These are phyloP conservation scores for Phrynocephalus versicolor DNA, from an alignment of 2,113 vertebrate species.

Conservation along the genomic window DNA sequence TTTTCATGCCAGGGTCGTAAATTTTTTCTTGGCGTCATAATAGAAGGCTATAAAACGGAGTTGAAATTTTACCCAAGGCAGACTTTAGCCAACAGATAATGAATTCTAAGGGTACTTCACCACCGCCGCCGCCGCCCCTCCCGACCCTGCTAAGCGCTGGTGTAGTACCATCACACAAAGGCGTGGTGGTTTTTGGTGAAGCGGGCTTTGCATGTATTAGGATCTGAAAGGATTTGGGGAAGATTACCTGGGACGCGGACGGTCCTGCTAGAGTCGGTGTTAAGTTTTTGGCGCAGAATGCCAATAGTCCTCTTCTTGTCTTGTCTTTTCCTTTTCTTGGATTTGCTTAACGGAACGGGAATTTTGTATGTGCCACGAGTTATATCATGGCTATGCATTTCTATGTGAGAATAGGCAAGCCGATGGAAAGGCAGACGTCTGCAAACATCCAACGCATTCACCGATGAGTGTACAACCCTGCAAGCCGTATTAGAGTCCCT, in stretches of 20 bases:
- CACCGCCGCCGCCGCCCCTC: not conserved
- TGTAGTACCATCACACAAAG: slow-evolving; percentile 33
- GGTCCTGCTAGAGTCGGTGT: not conserved
- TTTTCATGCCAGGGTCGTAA: slow-evolving; percentile 76
- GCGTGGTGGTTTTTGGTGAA: not conserved
- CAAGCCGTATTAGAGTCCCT: not conserved
- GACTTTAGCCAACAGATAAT: slow-evolving; percentile 74
- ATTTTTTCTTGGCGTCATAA: slow-evolving; percentile 75
- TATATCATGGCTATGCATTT: not conserved
- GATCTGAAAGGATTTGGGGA: not conserved
- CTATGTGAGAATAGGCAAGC: not conserved
- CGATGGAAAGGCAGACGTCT: not conserved
- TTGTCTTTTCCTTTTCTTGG: not conserved
- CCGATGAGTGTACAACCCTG: not conserved
- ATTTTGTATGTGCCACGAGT: not conserved
- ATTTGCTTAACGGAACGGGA: not conserved
- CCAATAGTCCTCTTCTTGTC: not conserved
- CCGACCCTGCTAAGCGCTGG: not conserved
- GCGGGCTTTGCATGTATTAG: slow-evolving; percentile 7
- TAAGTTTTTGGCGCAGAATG: not conserved
- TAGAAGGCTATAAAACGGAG: slow-evolving; percentile 76
- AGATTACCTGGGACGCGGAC: no score
- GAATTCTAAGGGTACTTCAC: slow-evolving; percentile 68
- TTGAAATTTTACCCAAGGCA: slow-evolving; percentile 78
- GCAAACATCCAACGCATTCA: not conserved